Conservation (phyloP, 2,888 invertebrate genomes). For the Gerris lacustris region DNA sequence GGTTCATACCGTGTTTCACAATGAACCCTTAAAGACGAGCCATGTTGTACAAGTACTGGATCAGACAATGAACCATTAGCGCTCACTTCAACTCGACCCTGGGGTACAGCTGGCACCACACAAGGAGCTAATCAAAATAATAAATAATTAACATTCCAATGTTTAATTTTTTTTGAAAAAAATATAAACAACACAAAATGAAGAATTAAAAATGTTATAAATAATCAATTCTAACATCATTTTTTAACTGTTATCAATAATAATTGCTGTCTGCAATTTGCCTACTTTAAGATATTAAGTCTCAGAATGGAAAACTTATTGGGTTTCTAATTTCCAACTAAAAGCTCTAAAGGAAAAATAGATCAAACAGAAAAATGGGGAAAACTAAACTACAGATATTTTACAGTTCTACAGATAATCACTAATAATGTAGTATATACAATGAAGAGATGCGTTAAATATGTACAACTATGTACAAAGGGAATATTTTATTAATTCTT, state of each 20-base stretch:
- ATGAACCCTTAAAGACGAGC: slow-evolving; percentile 57
- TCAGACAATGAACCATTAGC: slow-evolving; percentile 36
- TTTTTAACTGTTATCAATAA: no score
- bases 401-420: no score
- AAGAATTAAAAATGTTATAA: slow-evolving; percentile 6
- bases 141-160: slow-evolving; percentile 5
- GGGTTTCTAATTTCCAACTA: neutral
- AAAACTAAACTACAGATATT: neutral
- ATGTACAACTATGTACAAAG: no score
- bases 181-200: neutral
- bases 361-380: neutral
- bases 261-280: no score
- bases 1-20: slow-evolving; percentile 80
- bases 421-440: no score
- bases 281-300: no score
- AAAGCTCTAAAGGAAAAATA: no score
- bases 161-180: neutral
- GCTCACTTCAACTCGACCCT: slow-evolving; percentile 54
- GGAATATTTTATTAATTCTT: no score
- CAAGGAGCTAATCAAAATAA: slow-evolving; percentile 62
- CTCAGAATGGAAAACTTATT: neutral
- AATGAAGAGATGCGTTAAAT: no score
- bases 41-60: slow-evolving; percentile 50
- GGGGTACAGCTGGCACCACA: slow-evolving; percentile 75
- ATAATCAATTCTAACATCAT: neutral